Conservation (phyloP, 2,888 invertebrate species). For the Drosophila yooni region DNA sequence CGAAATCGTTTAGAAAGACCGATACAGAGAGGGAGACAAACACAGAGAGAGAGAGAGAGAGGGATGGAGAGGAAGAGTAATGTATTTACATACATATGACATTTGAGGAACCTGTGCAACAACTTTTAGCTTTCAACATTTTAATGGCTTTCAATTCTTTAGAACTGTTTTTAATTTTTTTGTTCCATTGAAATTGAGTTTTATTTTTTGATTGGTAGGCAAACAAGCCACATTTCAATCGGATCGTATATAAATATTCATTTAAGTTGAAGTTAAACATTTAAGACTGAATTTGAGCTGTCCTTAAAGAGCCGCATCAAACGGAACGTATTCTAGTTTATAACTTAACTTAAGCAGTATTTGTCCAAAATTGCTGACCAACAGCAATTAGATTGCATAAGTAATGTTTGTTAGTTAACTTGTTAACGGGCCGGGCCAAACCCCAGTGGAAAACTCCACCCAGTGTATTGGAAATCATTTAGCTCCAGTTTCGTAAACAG, state of each 20-base stretch:
- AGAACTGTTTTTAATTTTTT: neutral
- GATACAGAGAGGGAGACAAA: neutral
- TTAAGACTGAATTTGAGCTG: no score
- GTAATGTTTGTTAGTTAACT: constrained; percentile 22
- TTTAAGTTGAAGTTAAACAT: no score
- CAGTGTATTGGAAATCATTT: neutral
- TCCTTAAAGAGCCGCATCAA: no score
- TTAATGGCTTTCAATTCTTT: neutral
- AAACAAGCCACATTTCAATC: neutral
- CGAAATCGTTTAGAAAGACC: constrained; percentile 27
- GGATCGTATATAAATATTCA: neutral
- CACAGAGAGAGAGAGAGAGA: neutral
- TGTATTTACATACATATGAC: neutral
- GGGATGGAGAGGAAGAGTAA: neutral
- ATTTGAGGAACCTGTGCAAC: neutral
- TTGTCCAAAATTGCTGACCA: neutral
- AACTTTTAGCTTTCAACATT: neutral
- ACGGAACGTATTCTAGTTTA: no score
- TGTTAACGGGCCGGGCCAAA: constrained; percentile 27
- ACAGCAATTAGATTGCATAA: constrained; percentile 16
- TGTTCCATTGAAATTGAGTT: neutral
- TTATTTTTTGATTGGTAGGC: neutral
- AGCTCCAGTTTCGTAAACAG: constrained; percentile 48
- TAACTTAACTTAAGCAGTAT: constrained; percentile 20
- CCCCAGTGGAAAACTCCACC: constrained; percentile 9